A percentile compares a stretch with the other conserved stretches of the same genome.
phyloP scores from a whole-genome alignment of 2,888 invertebrate species.

The Ommatoiulus sabulosus region DNA sequence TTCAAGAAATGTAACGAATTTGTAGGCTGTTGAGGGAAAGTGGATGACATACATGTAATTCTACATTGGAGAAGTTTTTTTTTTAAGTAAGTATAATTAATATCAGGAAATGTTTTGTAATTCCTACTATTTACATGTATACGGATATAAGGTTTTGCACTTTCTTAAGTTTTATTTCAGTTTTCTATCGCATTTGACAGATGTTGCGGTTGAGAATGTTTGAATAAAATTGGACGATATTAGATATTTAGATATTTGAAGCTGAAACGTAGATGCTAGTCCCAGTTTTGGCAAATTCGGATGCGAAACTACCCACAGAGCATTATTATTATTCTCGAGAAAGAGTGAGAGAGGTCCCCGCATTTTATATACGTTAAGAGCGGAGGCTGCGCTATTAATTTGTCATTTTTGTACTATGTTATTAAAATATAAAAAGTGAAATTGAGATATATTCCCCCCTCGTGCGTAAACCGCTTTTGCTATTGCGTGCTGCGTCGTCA shows the following conservation, averaged over 20 bases:
- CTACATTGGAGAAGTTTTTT: no score
- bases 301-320: neutral
- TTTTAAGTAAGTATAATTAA: no score
- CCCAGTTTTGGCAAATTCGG: slow-evolving; percentile 20
- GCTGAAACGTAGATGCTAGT: slow-evolving; percentile 20
- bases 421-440: neutral
- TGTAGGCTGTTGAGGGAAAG: no score
- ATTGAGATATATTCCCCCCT: slow-evolving; percentile 8
- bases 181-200: neutral
- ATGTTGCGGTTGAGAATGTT: neutral
- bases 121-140: no score
- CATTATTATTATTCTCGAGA: neutral
- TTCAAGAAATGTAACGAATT: no score
- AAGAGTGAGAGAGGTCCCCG: neutral
- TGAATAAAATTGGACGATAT: neutral
- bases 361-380: neutral
- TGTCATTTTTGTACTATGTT: slow-evolving; percentile 34
- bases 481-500: slow-evolving; percentile 8
- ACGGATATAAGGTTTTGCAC: no score
- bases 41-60: no score
- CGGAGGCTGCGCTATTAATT: neutral
- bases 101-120: no score
- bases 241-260: neutral
- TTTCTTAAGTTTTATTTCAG: no score
- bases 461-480: slow-evolving; percentile 22